phyloP scores from a whole-genome alignment of 2,888 invertebrate species.

The Phasia obesa region DNA sequence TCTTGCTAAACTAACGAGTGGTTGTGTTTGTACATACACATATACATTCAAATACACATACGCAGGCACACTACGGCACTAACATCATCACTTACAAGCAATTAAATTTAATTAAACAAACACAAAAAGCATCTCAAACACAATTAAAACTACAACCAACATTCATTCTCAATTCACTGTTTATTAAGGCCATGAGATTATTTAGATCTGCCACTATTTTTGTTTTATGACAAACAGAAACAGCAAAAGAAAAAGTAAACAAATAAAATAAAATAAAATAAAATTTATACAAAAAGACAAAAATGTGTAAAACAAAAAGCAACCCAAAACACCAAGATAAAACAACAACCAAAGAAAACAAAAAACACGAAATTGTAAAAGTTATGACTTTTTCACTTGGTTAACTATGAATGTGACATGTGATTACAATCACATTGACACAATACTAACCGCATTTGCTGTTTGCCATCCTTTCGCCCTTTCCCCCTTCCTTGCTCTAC shows the following conservation, averaged over 20 bases:
- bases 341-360: too few species aligned
- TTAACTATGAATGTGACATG: slow-evolving; percentile 58
- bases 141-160: neutral
- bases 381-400: slow-evolving; percentile 67
- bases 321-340: neutral
- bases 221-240: too few species aligned
- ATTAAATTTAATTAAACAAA: slow-evolving; percentile 71
- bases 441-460: slow-evolving; percentile 27
- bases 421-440: slow-evolving; percentile 39
- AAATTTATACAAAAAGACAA: neutral
- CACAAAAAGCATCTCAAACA: slow-evolving; percentile 51
- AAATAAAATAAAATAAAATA: slow-evolving; percentile 14
- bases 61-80: neutral
- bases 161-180: slow-evolving; percentile 4
- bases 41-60: slow-evolving; percentile 4
- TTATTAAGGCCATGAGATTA: slow-evolving; percentile 35
- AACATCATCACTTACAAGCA: slow-evolving; percentile 61
- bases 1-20: slow-evolving; percentile 11
- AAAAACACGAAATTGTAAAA: slow-evolving; percentile 41
- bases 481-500: too few species aligned
- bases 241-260: too few species aligned
- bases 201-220: slow-evolving; percentile 17
- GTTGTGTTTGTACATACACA: neutral
- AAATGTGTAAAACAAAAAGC: neutral
- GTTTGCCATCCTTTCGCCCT: neutral